Evolutionary conservation across 2,113 vertebrate species (phyloP).

Genomic region (Chionis minor): DNA sequence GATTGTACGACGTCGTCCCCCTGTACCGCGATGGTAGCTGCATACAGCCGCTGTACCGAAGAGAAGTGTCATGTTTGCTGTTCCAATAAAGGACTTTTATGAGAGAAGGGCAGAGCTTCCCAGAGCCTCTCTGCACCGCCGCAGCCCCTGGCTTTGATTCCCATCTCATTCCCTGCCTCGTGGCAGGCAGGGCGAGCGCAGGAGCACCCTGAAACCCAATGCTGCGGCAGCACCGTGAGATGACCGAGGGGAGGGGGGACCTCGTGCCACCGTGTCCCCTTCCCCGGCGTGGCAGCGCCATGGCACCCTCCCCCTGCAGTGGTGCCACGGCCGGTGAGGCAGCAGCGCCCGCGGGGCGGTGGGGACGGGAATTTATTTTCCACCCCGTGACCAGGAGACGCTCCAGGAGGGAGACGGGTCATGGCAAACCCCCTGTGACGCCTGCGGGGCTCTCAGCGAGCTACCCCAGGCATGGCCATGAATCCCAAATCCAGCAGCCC

Average conservation of each 20-base stretch:
- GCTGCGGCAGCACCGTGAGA: background rate
- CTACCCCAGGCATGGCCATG: no score
- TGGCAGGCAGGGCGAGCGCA: background rate
- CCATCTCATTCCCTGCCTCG: rapidly evolving
- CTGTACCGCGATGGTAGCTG: slow-evolving; percentile 67
- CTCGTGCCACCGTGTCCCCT: background rate
- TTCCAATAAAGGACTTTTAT: slow-evolving; percentile 85
- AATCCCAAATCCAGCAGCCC: background rate
- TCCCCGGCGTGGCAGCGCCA: background rate
- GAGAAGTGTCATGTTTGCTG: slow-evolving; percentile 74
- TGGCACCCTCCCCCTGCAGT: no score
- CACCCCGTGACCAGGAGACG: no score
- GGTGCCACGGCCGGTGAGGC: no score
- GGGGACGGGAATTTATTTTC: no score
- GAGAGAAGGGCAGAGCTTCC: slow-evolving; percentile 33
- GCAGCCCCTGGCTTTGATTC: background rate
- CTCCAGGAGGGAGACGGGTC: no score
- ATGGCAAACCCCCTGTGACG: no score
- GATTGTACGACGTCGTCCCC: slow-evolving; percentile 68
- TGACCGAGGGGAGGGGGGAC: background rate
- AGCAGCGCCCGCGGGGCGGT: no score
- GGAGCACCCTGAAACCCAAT: background rate
- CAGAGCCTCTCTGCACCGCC: background rate
- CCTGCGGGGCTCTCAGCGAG: no score
- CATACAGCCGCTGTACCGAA: slow-evolving; percentile 69